Evolutionary conservation across 2,888 invertebrate species (phyloP).

Genomic region (Luperina testacea): DNA sequence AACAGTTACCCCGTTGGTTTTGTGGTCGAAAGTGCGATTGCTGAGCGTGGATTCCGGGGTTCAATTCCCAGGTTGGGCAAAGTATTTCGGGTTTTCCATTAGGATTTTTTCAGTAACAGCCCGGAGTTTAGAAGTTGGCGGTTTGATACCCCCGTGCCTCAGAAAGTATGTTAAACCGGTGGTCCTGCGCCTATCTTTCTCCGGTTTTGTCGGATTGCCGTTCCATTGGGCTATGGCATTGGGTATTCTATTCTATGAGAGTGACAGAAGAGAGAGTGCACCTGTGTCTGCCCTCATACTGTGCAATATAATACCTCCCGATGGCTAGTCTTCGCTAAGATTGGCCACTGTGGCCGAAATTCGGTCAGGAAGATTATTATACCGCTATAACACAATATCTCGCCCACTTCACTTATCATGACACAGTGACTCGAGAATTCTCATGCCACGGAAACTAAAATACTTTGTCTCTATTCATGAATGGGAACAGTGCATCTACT

Average conservation of each 20-base stretch:
- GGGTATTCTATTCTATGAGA: too few species aligned
- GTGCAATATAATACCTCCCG: neutral
- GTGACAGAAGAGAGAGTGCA: neutral
- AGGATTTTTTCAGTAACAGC: neutral
- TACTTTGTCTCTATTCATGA: conserved; percentile 57
- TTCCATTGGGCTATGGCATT: too few species aligned
- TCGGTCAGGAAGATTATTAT: neutral
- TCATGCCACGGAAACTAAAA: conserved; percentile 35
- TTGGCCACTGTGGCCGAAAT: neutral
- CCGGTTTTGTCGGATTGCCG: too few species aligned
- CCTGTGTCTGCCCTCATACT: neutral
- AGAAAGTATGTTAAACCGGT: neutral
- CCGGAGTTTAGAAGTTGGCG: neutral
- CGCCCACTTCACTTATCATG: neutral
- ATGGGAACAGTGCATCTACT: conserved; percentile 51
- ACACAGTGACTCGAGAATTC: conserved; percentile 16
- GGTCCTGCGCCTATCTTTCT: neutral
- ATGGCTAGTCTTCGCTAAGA: neutral
- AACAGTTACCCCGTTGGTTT: neutral
- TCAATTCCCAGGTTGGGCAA: neutral
- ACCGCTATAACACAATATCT: neutral
- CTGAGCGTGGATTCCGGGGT: neutral
- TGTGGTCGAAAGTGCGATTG: neutral
- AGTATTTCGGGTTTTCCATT: neutral
- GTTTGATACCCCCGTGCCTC: neutral